Conservation (phyloP, 1,140 invertebrate genomes). For the Schlechtendalia chinensis region DNA sequence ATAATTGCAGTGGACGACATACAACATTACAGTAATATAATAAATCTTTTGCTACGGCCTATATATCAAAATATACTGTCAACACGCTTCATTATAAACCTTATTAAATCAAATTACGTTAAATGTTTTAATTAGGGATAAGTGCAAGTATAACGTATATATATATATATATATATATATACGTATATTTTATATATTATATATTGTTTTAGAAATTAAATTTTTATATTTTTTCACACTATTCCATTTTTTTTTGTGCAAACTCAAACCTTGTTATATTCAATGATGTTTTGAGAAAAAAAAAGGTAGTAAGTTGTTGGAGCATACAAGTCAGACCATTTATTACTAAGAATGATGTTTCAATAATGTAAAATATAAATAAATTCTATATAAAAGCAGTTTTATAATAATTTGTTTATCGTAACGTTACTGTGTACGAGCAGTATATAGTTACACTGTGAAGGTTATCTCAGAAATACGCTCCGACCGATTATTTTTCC, state of each 20-base stretch:
- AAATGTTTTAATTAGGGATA: not conserved
- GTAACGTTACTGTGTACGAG: constrained; percentile 6
- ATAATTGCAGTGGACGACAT: too few species aligned
- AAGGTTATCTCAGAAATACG: constrained; percentile 24
- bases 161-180: not conserved
- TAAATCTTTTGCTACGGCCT: too few species aligned
- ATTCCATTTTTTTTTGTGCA: not conserved
- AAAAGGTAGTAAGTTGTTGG: not conserved
- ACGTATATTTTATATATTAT: not conserved
- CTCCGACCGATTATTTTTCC: constrained; percentile 16
- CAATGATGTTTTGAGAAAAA: not conserved
- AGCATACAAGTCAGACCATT: not conserved
- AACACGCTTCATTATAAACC: not conserved
- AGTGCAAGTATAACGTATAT: not conserved
- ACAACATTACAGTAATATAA: too few species aligned
- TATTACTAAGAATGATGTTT: not conserved
- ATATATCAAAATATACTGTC: not conserved
- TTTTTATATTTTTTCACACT: not conserved
- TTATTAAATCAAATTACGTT: not conserved
- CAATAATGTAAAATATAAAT: constrained; percentile 12
- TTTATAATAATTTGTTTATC: constrained; percentile 33
- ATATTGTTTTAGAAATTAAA: not conserved
- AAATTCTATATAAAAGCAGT: constrained; percentile 28
- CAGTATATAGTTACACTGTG: not conserved
- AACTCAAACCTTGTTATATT: not conserved